phyloP scores from a whole-genome alignment of 2,113 vertebrate species.

The Platysteira castanea region DNA sequence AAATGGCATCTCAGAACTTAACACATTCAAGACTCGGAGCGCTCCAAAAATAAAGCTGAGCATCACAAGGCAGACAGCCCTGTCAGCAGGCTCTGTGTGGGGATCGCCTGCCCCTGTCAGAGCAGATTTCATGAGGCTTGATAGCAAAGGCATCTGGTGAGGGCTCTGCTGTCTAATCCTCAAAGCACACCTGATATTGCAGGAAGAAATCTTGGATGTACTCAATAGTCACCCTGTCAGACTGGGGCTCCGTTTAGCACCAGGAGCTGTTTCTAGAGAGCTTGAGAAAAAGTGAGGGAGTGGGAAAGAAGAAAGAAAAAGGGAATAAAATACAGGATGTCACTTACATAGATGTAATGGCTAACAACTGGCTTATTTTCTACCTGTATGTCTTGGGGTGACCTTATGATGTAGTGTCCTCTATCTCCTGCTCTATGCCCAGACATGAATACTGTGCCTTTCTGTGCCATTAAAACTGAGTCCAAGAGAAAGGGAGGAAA shows the following conservation, averaged over 20 bases:
- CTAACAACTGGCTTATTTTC: neutral
- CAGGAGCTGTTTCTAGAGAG: neutral
- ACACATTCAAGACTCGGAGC: neutral
- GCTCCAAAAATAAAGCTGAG: conserved; percentile 28
- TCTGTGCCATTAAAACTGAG: too few relatives aligned
- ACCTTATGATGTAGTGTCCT: too few relatives aligned
- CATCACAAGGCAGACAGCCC: conserved; percentile 11
- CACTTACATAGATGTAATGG: neutral
- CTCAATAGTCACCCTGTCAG: neutral
- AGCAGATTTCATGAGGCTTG: neutral
- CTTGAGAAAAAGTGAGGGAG: neutral
- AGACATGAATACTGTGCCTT: too few relatives aligned
- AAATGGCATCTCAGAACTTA: conserved; percentile 36
- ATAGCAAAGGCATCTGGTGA: neutral
- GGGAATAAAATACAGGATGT: neutral
- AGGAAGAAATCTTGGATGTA: neutral
- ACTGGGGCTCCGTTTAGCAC: neutral
- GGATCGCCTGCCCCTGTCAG: neutral
- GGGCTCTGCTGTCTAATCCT: neutral
- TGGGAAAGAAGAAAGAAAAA: neutral
- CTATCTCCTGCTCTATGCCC: too few relatives aligned
- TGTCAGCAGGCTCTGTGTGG: neutral
- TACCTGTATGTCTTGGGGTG: neutral
- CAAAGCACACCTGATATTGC: neutral
- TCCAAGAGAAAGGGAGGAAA: too few relatives aligned